phyloP scores from a whole-genome alignment of 2,888 invertebrate species.

The Apodemia zela region DNA sequence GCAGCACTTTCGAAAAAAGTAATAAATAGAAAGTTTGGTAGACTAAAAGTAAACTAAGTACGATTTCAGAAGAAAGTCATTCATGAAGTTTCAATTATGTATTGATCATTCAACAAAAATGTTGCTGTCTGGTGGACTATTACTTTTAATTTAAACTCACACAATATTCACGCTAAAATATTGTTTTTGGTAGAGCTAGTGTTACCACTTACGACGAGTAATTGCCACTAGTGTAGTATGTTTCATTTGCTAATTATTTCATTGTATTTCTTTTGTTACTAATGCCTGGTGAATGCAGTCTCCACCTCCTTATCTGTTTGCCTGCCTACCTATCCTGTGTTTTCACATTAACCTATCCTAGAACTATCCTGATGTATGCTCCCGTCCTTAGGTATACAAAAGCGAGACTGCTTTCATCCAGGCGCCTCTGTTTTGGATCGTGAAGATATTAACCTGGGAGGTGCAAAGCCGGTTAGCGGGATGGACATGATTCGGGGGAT shows the following conservation, averaged over 20 bases:
- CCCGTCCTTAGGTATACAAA: slow-evolving; percentile 76
- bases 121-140: no score
- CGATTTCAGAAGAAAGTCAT: no score
- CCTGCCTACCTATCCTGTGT: slow-evolving; percentile 22
- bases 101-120: no score
- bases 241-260: slow-evolving; percentile 23
- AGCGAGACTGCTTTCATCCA: slow-evolving; percentile 95
- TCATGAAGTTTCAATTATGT: no score
- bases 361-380: slow-evolving; percentile 41
- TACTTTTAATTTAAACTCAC: no score
- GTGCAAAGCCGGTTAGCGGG: slow-evolving; percentile 83
- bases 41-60: no score
- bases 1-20: no score
- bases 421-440: slow-evolving; percentile 86
- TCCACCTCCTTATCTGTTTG: slow-evolving; percentile 37
- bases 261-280: slow-evolving; percentile 43
- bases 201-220: neutral
- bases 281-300: slow-evolving; percentile 76
- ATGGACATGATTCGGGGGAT: slow-evolving; percentile 92
- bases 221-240: neutral
- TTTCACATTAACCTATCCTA: slow-evolving; percentile 31
- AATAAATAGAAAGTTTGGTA: no score
- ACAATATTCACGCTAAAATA: neutral
- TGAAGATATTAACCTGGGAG: slow-evolving; percentile 82
- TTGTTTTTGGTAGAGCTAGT: neutral